phyloP scores from a whole-genome alignment of 2,113 vertebrate species.

The Osmerus eperlanus region DNA sequence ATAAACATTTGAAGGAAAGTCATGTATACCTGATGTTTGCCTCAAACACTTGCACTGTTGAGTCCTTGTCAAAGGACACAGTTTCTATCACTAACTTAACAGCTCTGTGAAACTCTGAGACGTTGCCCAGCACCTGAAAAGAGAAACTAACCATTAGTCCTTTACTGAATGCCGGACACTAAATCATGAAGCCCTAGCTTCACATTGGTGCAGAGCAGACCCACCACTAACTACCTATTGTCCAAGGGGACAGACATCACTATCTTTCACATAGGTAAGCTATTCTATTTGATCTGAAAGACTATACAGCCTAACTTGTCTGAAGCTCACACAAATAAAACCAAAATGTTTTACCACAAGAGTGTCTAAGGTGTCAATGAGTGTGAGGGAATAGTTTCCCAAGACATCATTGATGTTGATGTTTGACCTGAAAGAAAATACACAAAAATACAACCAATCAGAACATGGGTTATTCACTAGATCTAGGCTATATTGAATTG shows the following conservation, averaged over 20 bases:
- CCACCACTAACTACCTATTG: no score
- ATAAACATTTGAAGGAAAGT: background rate
- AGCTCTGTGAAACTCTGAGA: constrained; percentile 92
- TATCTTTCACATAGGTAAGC: no score
- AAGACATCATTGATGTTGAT: constrained; percentile 98
- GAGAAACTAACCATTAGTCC: constrained; percentile 6
- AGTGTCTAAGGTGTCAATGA: constrained; percentile 93
- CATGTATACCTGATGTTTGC: constrained; percentile 89
- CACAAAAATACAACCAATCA: no score
- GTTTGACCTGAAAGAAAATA: constrained; percentile 83
- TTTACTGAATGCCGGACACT: background rate
- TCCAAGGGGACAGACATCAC: no score
- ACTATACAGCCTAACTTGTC: background rate
- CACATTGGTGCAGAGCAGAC: no score
- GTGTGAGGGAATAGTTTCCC: constrained; percentile 94
- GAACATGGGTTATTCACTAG: no score
- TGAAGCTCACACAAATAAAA: background rate
- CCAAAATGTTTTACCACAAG: constrained; percentile 80
- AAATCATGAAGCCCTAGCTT: no score
- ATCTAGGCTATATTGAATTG: no score
- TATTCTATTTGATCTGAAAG: background rate
- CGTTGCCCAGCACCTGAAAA: constrained; percentile 91
- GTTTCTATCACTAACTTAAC: constrained; percentile 95
- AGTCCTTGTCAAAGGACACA: constrained; percentile 96
- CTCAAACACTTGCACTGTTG: constrained; percentile 97